A percentile compares a stretch with the other conserved stretches of the same genome.
These are phyloP conservation scores for Carlito syrichta DNA, from an alignment of 2,113 vertebrate genomes.

Conservation along the genomic window DNA sequence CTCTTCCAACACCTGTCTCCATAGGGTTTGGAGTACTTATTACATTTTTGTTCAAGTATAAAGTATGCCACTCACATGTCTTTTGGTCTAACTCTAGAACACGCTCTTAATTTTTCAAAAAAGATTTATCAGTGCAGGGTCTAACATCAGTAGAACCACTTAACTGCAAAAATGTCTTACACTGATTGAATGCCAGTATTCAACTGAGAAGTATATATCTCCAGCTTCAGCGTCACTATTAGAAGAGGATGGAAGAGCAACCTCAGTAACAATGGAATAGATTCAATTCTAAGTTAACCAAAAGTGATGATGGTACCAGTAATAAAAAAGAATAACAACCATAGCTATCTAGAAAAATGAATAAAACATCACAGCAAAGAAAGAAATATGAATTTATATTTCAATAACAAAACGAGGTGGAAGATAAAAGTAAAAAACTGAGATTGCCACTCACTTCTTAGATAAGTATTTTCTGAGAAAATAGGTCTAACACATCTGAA, in stretches of 20 bases:
- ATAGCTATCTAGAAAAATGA: background rate
- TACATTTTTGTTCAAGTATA: background rate
- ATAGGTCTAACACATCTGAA: background rate
- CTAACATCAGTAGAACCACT: background rate
- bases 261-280: background rate
- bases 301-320: no score
- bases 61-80: background rate
- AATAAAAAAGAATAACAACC: background rate
- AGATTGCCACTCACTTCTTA: background rate
- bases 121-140: background rate
- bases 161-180: background rate
- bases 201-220: background rate
- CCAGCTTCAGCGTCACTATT: background rate
- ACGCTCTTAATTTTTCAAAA: background rate
- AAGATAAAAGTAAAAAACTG: background rate
- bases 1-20: background rate
- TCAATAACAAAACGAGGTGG: background rate
- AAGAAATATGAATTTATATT: background rate
- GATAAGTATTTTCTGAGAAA: background rate
- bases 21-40: background rate
- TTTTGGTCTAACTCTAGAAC: background rate
- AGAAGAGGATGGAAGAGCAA: background rate
- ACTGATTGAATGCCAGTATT: background rate
- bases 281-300: background rate
- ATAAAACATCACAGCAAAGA: background rate